Evolutionary conservation across 2,797 vertebrate species (phyloP).

Genomic region (Gallinago stenura): DNA sequence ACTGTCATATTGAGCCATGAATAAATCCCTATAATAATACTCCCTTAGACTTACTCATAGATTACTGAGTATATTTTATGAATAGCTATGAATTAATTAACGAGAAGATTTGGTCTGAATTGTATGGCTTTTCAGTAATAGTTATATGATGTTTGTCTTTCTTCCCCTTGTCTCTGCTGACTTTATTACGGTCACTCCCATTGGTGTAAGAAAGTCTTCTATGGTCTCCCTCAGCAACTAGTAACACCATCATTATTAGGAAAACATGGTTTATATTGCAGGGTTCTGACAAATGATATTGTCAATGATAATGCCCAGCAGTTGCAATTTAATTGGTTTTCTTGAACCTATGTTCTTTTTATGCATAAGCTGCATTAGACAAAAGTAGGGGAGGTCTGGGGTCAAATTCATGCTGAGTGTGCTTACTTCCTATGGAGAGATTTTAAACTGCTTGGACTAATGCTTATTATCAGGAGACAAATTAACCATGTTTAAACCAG

Average conservation of each 20-base stretch:
- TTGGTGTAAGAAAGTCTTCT: not conserved
- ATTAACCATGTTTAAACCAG: not conserved
- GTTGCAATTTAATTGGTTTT: conserved; percentile 16
- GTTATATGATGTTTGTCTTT: not conserved
- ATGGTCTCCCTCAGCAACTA: not conserved
- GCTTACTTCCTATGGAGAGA: conserved; percentile 10
- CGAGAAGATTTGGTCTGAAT: not conserved
- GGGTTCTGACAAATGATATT: not conserved
- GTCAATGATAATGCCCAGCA: not conserved
- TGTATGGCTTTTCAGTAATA: not conserved
- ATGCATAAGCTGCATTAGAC: not conserved
- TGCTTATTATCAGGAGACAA: conserved; percentile 40
- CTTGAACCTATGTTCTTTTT: conserved; percentile 12
- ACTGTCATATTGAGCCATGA: not conserved
- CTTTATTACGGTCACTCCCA: not conserved
- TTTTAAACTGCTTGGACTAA: conserved; percentile 1
- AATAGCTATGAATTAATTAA: not conserved
- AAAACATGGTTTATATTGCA: not conserved
- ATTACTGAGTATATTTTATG: not conserved
- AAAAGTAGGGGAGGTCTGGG: not conserved
- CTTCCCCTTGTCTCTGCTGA: not conserved
- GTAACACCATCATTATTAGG: not conserved
- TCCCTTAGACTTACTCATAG: not conserved
- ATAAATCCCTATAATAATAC: not conserved
- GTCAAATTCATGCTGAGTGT: conserved; percentile 41